Conservation (phyloP, 2,113 vertebrate species). For the Cercocebus atys region DNA sequence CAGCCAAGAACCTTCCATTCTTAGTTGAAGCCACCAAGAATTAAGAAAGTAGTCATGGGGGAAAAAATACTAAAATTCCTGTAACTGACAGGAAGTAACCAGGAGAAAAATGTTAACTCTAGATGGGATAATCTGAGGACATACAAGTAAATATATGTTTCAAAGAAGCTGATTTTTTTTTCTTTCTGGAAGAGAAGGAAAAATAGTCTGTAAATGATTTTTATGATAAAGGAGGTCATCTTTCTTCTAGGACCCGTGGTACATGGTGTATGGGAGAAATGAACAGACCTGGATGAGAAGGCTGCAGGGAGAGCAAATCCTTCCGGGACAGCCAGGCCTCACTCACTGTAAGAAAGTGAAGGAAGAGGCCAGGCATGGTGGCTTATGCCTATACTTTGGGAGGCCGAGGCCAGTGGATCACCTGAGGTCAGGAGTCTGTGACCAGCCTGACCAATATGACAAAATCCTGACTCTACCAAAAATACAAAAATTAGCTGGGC, state of each 20-base stretch:
- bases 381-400: no score
- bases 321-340: background rate
- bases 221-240: background rate
- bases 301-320: background rate
- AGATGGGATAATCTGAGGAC: background rate
- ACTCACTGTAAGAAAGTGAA: background rate
- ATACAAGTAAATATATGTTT: background rate
- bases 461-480: no score
- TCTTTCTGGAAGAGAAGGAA: background rate
- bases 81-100: background rate
- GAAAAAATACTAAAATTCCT: background rate
- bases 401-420: no score
- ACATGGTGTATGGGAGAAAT: background rate
- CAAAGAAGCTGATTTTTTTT: background rate
- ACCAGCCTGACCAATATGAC: no score
- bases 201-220: background rate
- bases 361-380: no score
- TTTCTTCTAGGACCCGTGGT: background rate
- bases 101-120: background rate
- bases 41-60: background rate
- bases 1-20: background rate
- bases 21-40: background rate
- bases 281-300: background rate
- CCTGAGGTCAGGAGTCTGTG: no score
- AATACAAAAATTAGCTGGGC: no score